Evolutionary conservation across 1,140 invertebrate genomes (phyloP).

Genomic region (Melitaea cinxia): DNA sequence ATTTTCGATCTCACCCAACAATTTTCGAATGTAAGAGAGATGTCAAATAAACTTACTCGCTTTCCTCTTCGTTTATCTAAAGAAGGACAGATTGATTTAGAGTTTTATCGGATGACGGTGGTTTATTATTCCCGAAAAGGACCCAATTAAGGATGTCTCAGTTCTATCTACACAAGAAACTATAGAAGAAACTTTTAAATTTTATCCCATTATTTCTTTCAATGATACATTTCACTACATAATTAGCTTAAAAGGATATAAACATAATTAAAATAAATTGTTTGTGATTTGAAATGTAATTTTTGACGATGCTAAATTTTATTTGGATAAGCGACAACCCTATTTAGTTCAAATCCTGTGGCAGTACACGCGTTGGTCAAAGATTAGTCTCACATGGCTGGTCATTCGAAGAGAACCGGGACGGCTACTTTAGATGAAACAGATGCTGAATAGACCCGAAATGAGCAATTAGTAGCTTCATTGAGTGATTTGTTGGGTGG

Average conservation of each 20-base stretch:
- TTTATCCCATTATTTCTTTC: too few relatives aligned
- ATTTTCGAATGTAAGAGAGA: conserved; percentile 6
- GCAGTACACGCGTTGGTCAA: conserved; percentile 15
- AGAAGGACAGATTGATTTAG: conserved; percentile 19
- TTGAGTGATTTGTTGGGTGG: conserved; percentile 13
- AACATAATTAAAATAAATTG: too few relatives aligned
- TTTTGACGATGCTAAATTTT: too few relatives aligned
- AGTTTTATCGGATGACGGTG: conserved; percentile 18
- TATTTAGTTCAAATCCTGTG: conserved; percentile 3
- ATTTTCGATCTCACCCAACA: conserved; percentile 1
- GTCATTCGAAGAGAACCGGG: conserved; percentile 7
- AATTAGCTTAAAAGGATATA: too few relatives aligned
- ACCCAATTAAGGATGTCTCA: not conserved
- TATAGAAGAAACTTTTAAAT: not conserved
- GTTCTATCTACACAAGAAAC: not conserved
- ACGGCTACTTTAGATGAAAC: conserved; percentile 12
- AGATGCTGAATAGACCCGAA: conserved; percentile 18
- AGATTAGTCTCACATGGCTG: conserved; percentile 25
- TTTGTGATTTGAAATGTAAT: too few relatives aligned
- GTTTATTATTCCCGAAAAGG: conserved; percentile 8
- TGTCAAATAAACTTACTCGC: conserved; percentile 6
- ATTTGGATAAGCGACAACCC: not conserved
- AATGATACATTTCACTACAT: too few relatives aligned
- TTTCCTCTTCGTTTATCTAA: conserved; percentile 13
- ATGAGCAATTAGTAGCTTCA: conserved; percentile 17